phyloP scores from a whole-genome alignment of 2,888 invertebrate genomes.

The Eupithecia abbreviata region DNA sequence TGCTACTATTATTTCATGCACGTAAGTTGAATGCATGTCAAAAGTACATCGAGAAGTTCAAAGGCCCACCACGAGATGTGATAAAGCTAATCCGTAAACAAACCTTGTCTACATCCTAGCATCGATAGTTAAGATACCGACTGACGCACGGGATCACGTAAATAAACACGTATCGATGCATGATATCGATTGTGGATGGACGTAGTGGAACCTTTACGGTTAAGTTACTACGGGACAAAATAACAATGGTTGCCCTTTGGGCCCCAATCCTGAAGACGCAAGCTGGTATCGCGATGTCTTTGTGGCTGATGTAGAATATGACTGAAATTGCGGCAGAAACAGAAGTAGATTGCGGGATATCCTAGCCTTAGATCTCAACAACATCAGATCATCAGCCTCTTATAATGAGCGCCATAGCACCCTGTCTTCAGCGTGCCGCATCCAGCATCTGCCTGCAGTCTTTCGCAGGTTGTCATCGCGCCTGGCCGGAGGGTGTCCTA shows the following conservation, averaged over 20 bases:
- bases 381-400: neutral
- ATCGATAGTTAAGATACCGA: conserved; percentile 35
- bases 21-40: neutral
- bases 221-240: neutral
- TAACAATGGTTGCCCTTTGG: neutral
- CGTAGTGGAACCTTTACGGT: neutral
- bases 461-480: no score
- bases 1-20: neutral
- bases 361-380: neutral
- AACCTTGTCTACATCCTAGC: conserved; percentile 43
- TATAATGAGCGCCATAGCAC: neutral
- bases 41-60: conserved; percentile 28
- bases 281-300: neutral
- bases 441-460: no score
- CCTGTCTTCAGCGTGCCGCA: no score
- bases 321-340: neutral
- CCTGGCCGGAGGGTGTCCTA: no score
- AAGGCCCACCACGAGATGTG: conserved; percentile 36
- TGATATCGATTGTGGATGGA: conserved; percentile 54
- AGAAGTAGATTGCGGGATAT: neutral
- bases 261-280: neutral
- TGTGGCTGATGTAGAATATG: no score
- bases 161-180: conserved; percentile 63
- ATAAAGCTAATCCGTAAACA: conserved; percentile 38
- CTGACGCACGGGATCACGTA: conserved; percentile 70